These are phyloP conservation scores for Noturus placidus DNA, from an alignment of 2,113 vertebrate species.

Conservation along the genomic window DNA sequence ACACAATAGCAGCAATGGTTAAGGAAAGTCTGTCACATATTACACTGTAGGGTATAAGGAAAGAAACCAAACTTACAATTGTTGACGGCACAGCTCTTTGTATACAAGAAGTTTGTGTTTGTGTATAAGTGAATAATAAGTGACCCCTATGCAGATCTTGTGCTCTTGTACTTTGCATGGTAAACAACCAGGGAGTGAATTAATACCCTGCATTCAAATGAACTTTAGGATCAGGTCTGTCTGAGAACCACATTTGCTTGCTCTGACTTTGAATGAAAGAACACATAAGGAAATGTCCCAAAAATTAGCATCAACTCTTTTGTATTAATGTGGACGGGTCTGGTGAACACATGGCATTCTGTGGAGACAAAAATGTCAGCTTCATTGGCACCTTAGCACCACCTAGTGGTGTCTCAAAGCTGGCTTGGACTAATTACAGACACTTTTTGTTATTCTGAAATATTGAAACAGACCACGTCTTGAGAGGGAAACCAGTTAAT, in stretches of 20 bases:
- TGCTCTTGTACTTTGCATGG: conserved; percentile 28
- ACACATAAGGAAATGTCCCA: conserved; percentile 15
- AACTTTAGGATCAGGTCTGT: not conserved
- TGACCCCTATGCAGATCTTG: not conserved
- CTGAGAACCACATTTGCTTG: conserved; percentile 35
- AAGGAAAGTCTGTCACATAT: no score
- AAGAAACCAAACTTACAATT: not conserved
- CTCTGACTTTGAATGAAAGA: conserved; percentile 24
- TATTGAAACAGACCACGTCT: not conserved
- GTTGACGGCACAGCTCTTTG: not conserved
- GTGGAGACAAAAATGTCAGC: not conserved
- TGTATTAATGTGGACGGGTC: not conserved
- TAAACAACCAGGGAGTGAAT: conserved; percentile 13
- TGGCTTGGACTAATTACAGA: not conserved
- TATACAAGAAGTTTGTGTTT: not conserved
- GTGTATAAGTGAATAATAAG: conserved; percentile 4
- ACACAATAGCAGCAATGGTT: not conserved
- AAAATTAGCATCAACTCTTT: not conserved
- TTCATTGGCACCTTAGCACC: conserved; percentile 47
- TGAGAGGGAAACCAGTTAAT: not conserved
- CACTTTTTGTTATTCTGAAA: not conserved
- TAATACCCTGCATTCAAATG: conserved; percentile 42
- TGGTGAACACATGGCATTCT: not conserved
- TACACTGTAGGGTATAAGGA: not conserved
- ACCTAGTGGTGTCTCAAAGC: conserved; percentile 47